These are phyloP conservation scores for Dermatemys mawii DNA, from an alignment of 2,113 vertebrate genomes.

Conservation along the genomic window DNA sequence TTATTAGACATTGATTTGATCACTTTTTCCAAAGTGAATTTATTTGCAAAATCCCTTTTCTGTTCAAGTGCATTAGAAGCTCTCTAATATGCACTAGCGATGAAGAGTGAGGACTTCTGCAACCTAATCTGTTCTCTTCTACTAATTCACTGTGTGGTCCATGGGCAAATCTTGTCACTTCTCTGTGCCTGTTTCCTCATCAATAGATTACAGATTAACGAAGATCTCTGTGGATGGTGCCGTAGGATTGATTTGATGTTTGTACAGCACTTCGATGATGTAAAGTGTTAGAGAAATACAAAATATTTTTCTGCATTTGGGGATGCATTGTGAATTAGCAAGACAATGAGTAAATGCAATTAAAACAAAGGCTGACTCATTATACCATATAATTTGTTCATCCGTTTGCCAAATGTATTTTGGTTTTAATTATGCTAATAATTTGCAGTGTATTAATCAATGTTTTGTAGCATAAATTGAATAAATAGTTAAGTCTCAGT, in stretches of 20 bases:
- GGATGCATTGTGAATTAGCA: constrained; percentile 47
- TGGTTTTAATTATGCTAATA: constrained; percentile 68
- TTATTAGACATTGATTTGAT: constrained; percentile 49
- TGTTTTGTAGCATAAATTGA: constrained; percentile 30
- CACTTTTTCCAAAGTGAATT: background rate
- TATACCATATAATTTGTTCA: constrained; percentile 51
- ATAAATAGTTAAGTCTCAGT: constrained; percentile 27
- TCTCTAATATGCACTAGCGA: constrained; percentile 47
- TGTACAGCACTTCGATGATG: background rate
- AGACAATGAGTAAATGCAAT: constrained; percentile 56
- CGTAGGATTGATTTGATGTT: constrained; percentile 38
- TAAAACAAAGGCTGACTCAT: constrained; percentile 41
- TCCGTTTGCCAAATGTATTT: constrained; percentile 62
- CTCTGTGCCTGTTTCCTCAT: constrained; percentile 25
- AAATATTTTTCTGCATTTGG: background rate
- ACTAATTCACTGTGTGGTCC: background rate
- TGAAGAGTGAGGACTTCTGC: constrained; percentile 62
- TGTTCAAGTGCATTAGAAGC: background rate
- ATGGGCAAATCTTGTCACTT: constrained; percentile 46
- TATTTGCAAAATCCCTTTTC: background rate
- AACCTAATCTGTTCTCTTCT: constrained; percentile 48
- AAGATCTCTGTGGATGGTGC: constrained; percentile 46
- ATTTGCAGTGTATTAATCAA: constrained; percentile 64
- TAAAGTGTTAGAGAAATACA: constrained; percentile 39
- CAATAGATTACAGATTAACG: constrained; percentile 51